Evolutionary conservation across 2,888 invertebrate genomes (phyloP).

Genomic region (Tenthredo amoena): DNA sequence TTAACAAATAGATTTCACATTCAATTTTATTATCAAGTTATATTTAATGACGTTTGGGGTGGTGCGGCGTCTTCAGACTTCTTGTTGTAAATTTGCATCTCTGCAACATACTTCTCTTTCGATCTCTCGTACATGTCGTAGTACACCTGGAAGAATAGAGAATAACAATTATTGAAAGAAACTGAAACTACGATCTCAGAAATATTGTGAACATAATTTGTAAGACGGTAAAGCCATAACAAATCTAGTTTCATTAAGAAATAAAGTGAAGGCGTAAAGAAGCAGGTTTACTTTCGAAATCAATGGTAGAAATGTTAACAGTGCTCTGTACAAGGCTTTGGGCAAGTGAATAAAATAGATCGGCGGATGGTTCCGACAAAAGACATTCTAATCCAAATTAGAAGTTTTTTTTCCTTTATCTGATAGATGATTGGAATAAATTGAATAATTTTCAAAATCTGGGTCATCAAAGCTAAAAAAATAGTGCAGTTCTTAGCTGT

Average conservation of each 20-base stretch:
- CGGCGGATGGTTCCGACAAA: too few relatives aligned
- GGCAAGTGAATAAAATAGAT: too few relatives aligned
- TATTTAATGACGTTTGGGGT: slow-evolving; percentile 78
- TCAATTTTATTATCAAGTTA: slow-evolving; percentile 77
- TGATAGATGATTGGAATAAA: too few relatives aligned
- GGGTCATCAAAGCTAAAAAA: too few relatives aligned
- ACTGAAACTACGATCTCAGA: slow-evolving; percentile 50
- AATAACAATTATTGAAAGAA: slow-evolving; percentile 4
- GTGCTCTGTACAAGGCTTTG: too few relatives aligned
- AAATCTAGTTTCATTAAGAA: neutral
- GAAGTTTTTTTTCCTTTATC: too few relatives aligned
- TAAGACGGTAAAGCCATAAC: neutral
- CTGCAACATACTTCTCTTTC: slow-evolving; percentile 88
- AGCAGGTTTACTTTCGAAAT: too few relatives aligned
- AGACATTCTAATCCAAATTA: too few relatives aligned
- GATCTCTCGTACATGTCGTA: slow-evolving; percentile 87
- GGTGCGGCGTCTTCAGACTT: slow-evolving; percentile 74
- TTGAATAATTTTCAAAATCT: too few relatives aligned
- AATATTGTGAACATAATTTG: neutral
- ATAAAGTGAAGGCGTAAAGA: neutral
- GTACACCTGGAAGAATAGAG: slow-evolving; percentile 82
- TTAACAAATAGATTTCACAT: slow-evolving; percentile 48
- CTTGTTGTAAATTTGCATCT: slow-evolving; percentile 82
- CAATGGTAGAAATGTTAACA: too few relatives aligned
- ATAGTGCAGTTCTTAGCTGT: neutral